Percentiles rank a stretch among this genome's conserved stretches.
Evolutionary conservation across 2,797 vertebrate genomes (phyloP).

Genomic region (Sebastes trivittatus): DNA sequence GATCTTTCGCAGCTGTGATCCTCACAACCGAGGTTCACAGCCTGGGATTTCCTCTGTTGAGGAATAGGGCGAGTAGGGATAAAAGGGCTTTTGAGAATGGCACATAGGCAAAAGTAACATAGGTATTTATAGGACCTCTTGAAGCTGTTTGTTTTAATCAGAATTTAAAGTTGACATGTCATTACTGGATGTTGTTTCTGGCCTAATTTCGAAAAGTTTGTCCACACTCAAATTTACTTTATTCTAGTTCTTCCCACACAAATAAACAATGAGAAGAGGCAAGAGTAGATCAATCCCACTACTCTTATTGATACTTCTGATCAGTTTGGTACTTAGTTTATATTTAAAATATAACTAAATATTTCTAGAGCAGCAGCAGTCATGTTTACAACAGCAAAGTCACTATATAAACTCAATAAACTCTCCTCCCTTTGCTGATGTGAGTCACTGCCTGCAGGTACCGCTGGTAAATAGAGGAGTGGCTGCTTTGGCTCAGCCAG

Average conservation of each 20-base stretch:
- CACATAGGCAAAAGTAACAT: neutral
- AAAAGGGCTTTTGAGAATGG: slow-evolving; percentile 51
- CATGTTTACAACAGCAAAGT: too few relatives aligned
- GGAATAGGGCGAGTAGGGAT: slow-evolving; percentile 38
- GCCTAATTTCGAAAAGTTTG: neutral
- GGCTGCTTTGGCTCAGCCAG: neutral
- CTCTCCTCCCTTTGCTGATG: neutral
- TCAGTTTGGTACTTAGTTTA: too few relatives aligned
- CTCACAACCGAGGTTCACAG: slow-evolving; percentile 33
- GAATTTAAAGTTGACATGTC: neutral
- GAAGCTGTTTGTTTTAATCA: neutral
- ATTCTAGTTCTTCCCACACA: too few relatives aligned
- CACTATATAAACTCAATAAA: neutral
- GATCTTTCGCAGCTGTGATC: slow-evolving; percentile 55
- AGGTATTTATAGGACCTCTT: slow-evolving; percentile 1
- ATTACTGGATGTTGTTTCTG: neutral
- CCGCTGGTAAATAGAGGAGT: neutral
- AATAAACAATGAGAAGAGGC: too few relatives aligned
- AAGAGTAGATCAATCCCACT: too few relatives aligned
- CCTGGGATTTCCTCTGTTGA: slow-evolving; percentile 58
- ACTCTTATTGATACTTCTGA: too few relatives aligned
- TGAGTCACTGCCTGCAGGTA: neutral
- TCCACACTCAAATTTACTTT: too few relatives aligned
- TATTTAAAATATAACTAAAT: neutral
- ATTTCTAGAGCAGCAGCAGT: neutral